Evolutionary conservation across 2,797 vertebrate genomes (phyloP).

Genomic region (Sebastes diaconus): DNA sequence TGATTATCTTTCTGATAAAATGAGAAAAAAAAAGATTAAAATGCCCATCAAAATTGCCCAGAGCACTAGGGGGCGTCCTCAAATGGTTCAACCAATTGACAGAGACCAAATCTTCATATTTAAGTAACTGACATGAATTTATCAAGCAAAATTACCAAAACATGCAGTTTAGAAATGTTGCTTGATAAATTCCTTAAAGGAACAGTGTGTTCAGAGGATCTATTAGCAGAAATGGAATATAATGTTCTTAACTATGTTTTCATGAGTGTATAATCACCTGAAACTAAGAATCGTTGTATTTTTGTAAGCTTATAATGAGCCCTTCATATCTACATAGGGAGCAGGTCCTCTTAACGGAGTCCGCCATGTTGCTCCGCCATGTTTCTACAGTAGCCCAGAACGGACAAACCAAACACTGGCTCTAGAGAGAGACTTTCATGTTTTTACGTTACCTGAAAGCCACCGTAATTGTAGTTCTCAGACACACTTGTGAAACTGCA

Average conservation of each 20-base stretch:
- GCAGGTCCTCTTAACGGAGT: fast-evolving
- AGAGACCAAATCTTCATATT: neutral
- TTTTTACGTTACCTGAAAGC: neutral
- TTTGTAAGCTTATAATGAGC: fast-evolving
- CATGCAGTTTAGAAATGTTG: neutral
- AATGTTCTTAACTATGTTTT: too few species aligned
- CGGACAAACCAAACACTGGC: neutral
- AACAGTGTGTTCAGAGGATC: fast-evolving
- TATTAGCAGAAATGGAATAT: too few species aligned
- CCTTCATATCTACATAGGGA: too few species aligned
- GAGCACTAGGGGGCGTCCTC: neutral
- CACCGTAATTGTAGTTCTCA: neutral
- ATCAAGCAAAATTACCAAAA: neutral
- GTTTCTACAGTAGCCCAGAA: neutral
- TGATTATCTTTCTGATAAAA: neutral
- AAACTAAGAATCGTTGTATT: too few species aligned
- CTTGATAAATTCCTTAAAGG: neutral
- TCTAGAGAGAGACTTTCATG: neutral
- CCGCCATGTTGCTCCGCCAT: too few species aligned
- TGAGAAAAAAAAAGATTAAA: neutral
- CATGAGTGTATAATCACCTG: too few species aligned
- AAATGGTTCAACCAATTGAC: neutral
- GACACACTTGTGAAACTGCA: neutral
- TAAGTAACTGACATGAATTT: neutral
- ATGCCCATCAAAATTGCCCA: neutral